phyloP scores from a whole-genome alignment of 30 jellyfish, hydroid and myxozoan species.

The Pelagia noctiluca region DNA sequence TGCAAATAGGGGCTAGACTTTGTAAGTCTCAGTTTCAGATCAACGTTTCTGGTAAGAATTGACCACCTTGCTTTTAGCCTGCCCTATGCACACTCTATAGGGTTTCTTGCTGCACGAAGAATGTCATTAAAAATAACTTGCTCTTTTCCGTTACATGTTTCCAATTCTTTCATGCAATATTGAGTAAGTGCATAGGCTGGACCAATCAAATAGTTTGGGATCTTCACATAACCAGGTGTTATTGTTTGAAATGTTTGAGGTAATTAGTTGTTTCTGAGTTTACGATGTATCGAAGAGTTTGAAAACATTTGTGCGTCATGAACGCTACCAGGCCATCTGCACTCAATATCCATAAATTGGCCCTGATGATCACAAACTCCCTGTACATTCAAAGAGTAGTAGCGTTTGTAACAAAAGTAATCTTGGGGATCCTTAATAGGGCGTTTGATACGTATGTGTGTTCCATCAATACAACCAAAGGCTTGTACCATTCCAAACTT shows the following conservation, averaged over 20 bases:
- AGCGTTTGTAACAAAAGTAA: conserved; percentile 60
- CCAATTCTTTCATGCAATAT: neutral
- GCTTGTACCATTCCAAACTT: conserved; percentile 77
- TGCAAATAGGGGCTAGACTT: conserved; percentile 21
- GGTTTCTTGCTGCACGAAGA: conserved; percentile 41
- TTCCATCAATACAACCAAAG: conserved; percentile 81
- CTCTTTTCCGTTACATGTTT: neutral
- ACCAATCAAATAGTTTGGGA: conserved; percentile 58
- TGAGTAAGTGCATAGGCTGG: conserved; percentile 5
- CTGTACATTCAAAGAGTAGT: conserved; percentile 65
- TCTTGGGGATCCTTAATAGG: conserved; percentile 60
- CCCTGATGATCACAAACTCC: conserved; percentile 71
- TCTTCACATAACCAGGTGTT: neutral
- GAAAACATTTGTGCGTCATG: conserved; percentile 78
- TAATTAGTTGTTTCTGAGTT: conserved; percentile 46
- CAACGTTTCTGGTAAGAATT: conserved; percentile 29
- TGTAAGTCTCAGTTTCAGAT: conserved; percentile 5
- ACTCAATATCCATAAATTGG: conserved; percentile 79
- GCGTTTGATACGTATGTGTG: conserved; percentile 70
- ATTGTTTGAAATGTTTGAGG: conserved; percentile 31
- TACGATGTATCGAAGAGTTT: conserved; percentile 38
- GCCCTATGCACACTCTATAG: conserved; percentile 68
- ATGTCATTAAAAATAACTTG: neutral
- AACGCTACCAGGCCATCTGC: conserved; percentile 76
- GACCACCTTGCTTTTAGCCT: conserved; percentile 72